These are phyloP conservation scores for Plutomurus gul DNA, from an alignment of 1,140 invertebrate genomes.

Conservation along the genomic window DNA sequence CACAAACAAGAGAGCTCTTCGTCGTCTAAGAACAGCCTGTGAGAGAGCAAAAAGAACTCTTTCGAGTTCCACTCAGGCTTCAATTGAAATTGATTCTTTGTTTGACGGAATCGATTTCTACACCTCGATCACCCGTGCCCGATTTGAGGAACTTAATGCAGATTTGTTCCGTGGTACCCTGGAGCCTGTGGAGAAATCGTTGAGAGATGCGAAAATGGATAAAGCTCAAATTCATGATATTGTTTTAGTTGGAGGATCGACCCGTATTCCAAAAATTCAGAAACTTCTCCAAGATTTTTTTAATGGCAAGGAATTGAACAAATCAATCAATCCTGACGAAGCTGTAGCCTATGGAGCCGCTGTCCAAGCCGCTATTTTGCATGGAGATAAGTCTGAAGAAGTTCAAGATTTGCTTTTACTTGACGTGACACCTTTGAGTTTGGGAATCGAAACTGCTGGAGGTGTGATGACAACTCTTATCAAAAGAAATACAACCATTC, in stretches of 20 bases:
- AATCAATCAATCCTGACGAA: constrained; percentile 71
- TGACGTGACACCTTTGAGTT: constrained; percentile 73
- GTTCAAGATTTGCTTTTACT: constrained; percentile 78
- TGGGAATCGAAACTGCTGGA: constrained; percentile 72
- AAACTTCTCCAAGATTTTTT: constrained; percentile 88
- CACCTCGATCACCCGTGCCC: constrained; percentile 71
- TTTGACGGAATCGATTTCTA: constrained; percentile 76
- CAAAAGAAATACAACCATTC: constrained; percentile 72
- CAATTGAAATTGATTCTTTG: constrained; percentile 74
- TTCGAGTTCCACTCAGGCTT: constrained; percentile 74
- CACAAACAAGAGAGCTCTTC: constrained; percentile 68
- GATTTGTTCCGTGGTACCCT: constrained; percentile 65
- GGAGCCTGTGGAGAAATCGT: constrained; percentile 56
- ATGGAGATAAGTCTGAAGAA: constrained; percentile 67
- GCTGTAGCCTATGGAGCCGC: constrained; percentile 89
- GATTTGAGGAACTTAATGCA: constrained; percentile 71
- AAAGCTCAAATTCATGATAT: constrained; percentile 88
- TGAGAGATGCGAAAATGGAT: constrained; percentile 71
- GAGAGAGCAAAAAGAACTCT: constrained; percentile 79
- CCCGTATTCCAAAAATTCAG: constrained; percentile 89
- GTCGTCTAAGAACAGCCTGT: constrained; percentile 75
- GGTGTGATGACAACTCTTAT: constrained; percentile 64
- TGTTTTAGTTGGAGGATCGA: constrained; percentile 97
- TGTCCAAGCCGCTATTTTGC: constrained; percentile 74
- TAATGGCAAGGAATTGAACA: constrained; percentile 96